These are phyloP conservation scores for Paratilapia polleni DNA, from an alignment of 2,113 vertebrate genomes.

Conservation along the genomic window DNA sequence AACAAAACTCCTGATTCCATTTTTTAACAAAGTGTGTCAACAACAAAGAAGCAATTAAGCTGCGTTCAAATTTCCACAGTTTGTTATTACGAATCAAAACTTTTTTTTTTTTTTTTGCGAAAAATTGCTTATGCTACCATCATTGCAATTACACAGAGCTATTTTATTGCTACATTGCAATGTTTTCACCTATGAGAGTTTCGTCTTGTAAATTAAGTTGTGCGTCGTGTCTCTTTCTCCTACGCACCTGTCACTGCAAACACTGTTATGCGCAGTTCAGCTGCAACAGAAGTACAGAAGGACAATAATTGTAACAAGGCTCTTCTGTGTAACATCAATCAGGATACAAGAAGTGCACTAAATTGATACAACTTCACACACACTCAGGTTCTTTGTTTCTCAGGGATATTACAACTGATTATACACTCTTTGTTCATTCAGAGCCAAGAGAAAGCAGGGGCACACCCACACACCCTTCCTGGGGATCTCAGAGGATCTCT, in stretches of 20 bases:
- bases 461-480: conserved; percentile 41
- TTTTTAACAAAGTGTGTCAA: conserved; percentile 44
- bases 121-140: neutral
- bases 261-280: neutral
- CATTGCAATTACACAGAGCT: neutral
- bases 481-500: conserved; percentile 25
- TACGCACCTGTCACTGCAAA: conserved; percentile 29
- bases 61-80: conserved; percentile 10
- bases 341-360: conserved; percentile 28
- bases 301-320: conserved; percentile 57
- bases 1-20: conserved; percentile 40
- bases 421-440: conserved; percentile 6
- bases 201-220: conserved; percentile 32
- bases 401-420: conserved; percentile 9
- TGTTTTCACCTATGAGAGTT: conserved; percentile 27
- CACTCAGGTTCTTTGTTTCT: conserved; percentile 13
- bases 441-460: neutral
- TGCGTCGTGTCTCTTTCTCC: neutral
- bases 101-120: no score
- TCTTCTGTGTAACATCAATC: conserved; percentile 51
- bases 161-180: conserved; percentile 17
- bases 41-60: conserved; percentile 49
- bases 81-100: conserved; percentile 9
- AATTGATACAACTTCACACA: conserved; percentile 32
- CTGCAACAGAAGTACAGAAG: conserved; percentile 8